These are phyloP conservation scores for Nezara viridula DNA, from an alignment of 2,888 invertebrate genomes.

Conservation along the genomic window DNA sequence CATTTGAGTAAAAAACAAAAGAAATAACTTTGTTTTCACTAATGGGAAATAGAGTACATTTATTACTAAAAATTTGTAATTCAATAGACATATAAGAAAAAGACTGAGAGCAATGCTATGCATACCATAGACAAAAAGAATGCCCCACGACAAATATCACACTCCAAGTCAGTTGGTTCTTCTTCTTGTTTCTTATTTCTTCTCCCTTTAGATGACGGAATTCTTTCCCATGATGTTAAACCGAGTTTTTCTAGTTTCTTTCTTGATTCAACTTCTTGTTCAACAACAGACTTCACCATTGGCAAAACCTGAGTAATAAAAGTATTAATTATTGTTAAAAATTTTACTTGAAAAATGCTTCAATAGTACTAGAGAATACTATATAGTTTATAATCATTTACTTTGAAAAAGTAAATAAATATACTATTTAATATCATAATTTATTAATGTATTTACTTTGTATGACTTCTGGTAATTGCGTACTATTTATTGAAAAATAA, in stretches of 20 bases:
- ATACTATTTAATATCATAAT: neutral
- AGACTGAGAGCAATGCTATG: too few species aligned
- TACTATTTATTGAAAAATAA: too few species aligned
- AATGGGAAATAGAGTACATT: too few species aligned
- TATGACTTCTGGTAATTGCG: too few species aligned
- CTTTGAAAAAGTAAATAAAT: too few species aligned
- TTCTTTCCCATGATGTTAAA: slow-evolving; percentile 75
- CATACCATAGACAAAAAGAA: slow-evolving; percentile 82
- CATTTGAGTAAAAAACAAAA: too few species aligned
- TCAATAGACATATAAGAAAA: too few species aligned
- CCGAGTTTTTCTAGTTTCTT: slow-evolving; percentile 76
- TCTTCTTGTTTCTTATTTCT: slow-evolving; percentile 71
- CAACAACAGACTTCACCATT: slow-evolving; percentile 74
- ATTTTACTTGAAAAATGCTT: neutral
- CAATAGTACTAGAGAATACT: neutral
- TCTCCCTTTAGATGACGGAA: slow-evolving; percentile 72
- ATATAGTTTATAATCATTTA: too few species aligned
- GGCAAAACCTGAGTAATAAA: slow-evolving; percentile 72
- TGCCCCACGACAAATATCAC: slow-evolving; percentile 86
- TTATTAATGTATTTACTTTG: neutral
- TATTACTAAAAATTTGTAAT: too few species aligned
- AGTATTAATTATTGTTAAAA: neutral
- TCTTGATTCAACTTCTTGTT: slow-evolving; percentile 77
- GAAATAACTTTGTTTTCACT: too few species aligned
- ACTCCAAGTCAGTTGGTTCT: slow-evolving; percentile 82